Base-by-base conservation (phyloP, 2,888 invertebrate species). In the Epicampocera succincta region DNA sequence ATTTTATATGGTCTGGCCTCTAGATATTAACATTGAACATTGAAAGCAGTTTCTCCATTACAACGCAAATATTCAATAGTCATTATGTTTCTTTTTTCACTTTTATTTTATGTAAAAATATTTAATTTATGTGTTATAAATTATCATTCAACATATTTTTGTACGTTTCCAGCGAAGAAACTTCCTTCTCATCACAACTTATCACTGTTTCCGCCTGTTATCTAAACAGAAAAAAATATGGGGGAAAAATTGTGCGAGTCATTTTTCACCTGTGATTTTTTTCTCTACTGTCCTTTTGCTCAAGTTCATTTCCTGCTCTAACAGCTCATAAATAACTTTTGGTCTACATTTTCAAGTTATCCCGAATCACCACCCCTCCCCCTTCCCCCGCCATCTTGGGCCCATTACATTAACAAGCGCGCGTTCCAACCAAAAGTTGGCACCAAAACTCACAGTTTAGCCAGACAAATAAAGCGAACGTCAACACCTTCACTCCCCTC, bases 401-500 rank as follows among this genome's bases (percentile, higher is more conserved):
- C n/a, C n/a, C n/a, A n/a, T n/a, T n/a, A n/a, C n/a, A n/a, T n/a
- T n/a, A n/a, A 25, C 25, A 25, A 25, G 25, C 25, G 25, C 44
- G 52, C 17, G 3, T 50, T 8, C 5, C n/a, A 56, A n/a, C n/a
- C 44, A 21, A 13, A 54, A 44, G 12, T n/a, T 56, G 46, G 29
- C 50, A 38, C 50, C 17, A 76, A 13, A 40, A 63, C 19, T 9
- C 15, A 25, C 40, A 52, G 46, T 61, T 17, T 71, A 52, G 29
- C 17, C 52, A 56, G 19, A n/a, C 83, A 88, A 89, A 89, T 89
- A 87, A 88, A 87, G 87, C 88, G 86, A 85, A 87, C 88, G 87
- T 88, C 89, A 89, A 87, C 88, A 86, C 87, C 87, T 88, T 87
- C 87, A 61, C 56, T 60, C 65, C 46, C 38, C 44, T 9, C 21